phyloP scores from a whole-genome alignment of 2,113 vertebrate genomes.

The cattle (Bos taurus) region DNA sequence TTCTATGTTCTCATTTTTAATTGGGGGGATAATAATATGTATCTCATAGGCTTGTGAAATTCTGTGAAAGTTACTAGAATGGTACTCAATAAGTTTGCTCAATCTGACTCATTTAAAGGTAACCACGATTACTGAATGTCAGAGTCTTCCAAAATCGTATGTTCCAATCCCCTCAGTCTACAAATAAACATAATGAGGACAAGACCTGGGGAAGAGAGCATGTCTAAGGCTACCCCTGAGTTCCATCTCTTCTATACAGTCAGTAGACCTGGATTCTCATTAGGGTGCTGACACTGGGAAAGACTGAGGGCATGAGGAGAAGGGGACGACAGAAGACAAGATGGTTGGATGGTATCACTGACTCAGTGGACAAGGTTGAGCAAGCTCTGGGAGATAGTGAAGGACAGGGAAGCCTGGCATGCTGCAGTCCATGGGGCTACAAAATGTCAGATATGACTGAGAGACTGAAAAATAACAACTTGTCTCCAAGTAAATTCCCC shows the following conservation, averaged over 20 bases:
- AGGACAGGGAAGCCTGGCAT: not conserved
- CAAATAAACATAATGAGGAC: not conserved
- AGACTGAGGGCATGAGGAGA: not conserved
- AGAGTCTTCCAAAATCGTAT: not conserved
- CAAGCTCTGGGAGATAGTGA: not conserved
- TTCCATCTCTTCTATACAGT: not conserved
- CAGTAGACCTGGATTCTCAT: not conserved
- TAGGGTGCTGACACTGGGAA: not conserved
- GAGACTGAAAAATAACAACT: not conserved
- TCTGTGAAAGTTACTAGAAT: not conserved
- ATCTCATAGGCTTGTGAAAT: not conserved
- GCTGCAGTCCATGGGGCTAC: not conserved
- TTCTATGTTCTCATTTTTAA: not conserved
- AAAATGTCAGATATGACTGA: not conserved
- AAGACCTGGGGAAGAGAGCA: not conserved
- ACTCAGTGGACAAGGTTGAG: not conserved
- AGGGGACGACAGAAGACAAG: not conserved
- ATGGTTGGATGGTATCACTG: not conserved
- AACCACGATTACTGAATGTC: not conserved
- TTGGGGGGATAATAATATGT: not conserved
- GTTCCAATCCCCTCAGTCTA: not conserved
- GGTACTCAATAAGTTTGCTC: not conserved
- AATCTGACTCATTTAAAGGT: not conserved
- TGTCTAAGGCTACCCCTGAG: not conserved
- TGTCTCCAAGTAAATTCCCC: not conserved